phyloP scores from a whole-genome alignment of 2,888 invertebrate genomes.

The Brenthis daphne region DNA sequence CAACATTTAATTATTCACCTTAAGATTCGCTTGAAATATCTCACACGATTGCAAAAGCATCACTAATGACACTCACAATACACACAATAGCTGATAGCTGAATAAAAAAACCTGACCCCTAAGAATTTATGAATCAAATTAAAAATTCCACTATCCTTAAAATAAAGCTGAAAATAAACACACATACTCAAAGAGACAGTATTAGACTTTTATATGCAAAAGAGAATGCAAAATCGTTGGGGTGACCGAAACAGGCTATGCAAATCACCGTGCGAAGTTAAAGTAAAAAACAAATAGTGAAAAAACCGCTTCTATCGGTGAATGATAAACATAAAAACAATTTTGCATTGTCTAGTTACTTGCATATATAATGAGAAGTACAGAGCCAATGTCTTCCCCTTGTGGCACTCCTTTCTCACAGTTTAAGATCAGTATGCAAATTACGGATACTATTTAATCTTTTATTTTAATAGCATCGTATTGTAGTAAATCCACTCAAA shows the following conservation, averaged over 20 bases:
- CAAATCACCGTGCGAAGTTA: conserved; percentile 79
- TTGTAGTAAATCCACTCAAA: conserved; percentile 72
- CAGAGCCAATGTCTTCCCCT: conserved; percentile 60
- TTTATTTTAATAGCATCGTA: conserved; percentile 81
- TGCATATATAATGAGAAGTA: conserved; percentile 62
- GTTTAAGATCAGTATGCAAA: conserved; percentile 70
- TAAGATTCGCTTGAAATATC: conserved; percentile 55
- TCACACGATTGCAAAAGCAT: conserved; percentile 70
- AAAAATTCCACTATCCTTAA: conserved; percentile 71
- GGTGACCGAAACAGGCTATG: conserved; percentile 74
- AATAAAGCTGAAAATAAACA: conserved; percentile 77
- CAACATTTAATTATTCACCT: conserved; percentile 73
- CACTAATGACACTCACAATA: conserved; percentile 66
- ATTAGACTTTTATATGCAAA: conserved; percentile 75
- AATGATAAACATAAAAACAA: conserved; percentile 75
- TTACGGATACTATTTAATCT: conserved; percentile 71
- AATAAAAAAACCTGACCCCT: conserved; percentile 73
- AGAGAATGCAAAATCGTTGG: conserved; percentile 61
- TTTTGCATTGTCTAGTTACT: conserved; percentile 69
- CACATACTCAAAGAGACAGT: conserved; percentile 62
- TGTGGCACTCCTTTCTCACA: conserved; percentile 72
- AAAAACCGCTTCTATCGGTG: conserved; percentile 75
- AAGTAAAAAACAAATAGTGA: conserved; percentile 75
- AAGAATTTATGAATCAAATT: conserved; percentile 68
- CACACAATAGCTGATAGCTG: conserved; percentile 48